Evolutionary conservation across 2,888 invertebrate species (phyloP).

Genomic region (Heliothis peltigera): DNA sequence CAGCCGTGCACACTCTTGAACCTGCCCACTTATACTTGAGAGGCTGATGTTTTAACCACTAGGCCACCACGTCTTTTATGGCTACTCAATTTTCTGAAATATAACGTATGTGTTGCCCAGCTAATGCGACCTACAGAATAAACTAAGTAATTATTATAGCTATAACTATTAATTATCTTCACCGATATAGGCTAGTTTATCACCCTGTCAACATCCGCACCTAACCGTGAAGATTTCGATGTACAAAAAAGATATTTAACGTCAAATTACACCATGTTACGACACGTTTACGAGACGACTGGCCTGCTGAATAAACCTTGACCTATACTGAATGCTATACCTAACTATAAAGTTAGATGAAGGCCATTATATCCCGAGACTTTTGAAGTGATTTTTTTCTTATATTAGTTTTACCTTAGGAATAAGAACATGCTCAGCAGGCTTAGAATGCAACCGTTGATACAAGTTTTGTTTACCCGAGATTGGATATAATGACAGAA

Average conservation of each 20-base stretch:
- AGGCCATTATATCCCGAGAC: no score
- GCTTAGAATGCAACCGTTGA: no score
- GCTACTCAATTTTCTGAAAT: background rate
- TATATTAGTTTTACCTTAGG: no score
- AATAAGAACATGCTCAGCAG: no score
- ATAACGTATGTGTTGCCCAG: background rate
- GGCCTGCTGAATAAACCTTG: slow-evolving; percentile 31
- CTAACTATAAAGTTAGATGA: no score
- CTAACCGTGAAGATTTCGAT: slow-evolving; percentile 3
- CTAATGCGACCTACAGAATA: background rate
- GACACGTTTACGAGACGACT: slow-evolving; percentile 63
- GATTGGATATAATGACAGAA: no score
- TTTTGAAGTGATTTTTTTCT: no score
- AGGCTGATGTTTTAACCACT: no score
- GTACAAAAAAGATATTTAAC: slow-evolving; percentile 40
- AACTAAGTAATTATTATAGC: background rate
- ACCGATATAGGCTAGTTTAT: background rate
- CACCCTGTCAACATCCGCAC: background rate
- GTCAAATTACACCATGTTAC: slow-evolving; percentile 58
- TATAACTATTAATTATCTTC: background rate
- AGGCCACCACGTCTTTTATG: no score
- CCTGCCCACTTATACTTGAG: no score
- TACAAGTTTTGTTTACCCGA: no score
- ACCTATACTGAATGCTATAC: background rate
- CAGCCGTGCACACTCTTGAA: no score